Conservation (phyloP, 2,888 invertebrate species). For the Pyrochroa serraticornis region DNA sequence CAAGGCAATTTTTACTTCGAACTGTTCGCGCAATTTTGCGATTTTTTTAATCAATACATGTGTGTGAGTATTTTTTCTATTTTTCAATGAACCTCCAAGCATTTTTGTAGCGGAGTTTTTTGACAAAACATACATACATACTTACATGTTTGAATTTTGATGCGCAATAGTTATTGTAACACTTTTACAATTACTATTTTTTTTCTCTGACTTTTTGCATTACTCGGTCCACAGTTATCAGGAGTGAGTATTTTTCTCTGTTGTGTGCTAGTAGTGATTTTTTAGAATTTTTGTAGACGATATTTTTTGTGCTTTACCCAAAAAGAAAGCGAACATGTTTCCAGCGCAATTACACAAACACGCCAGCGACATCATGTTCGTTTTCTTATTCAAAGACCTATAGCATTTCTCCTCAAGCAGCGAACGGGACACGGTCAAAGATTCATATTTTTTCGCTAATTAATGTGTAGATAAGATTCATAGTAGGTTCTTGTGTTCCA, state of each 20-base stretch:
- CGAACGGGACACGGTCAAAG: conserved; percentile 11
- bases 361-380: conserved; percentile 9
- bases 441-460: conserved; percentile 27
- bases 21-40: conserved; percentile 30
- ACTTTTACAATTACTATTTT: conserved; percentile 58
- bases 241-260: conserved; percentile 74
- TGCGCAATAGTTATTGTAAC: conserved; percentile 47
- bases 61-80: conserved; percentile 64
- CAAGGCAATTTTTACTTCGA: not conserved
- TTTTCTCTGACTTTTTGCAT: conserved; percentile 71
- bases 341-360: not conserved
- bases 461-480: conserved; percentile 37
- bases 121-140: conserved; percentile 15
- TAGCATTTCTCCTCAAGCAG: conserved; percentile 27
- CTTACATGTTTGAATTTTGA: conserved; percentile 41
- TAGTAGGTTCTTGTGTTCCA: conserved; percentile 41
- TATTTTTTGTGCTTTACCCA: conserved; percentile 40
- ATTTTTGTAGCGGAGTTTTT: conserved; percentile 59
- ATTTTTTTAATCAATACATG: conserved; percentile 67
- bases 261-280: conserved; percentile 58
- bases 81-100: conserved; percentile 54
- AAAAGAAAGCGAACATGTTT: conserved; percentile 18
- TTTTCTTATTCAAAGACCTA: conserved; percentile 11
- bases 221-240: conserved; percentile 71
- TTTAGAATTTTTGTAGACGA: conserved; percentile 49